phyloP scores from a whole-genome alignment of 2,113 vertebrate genomes.

The Tachuris rubrigastra region DNA sequence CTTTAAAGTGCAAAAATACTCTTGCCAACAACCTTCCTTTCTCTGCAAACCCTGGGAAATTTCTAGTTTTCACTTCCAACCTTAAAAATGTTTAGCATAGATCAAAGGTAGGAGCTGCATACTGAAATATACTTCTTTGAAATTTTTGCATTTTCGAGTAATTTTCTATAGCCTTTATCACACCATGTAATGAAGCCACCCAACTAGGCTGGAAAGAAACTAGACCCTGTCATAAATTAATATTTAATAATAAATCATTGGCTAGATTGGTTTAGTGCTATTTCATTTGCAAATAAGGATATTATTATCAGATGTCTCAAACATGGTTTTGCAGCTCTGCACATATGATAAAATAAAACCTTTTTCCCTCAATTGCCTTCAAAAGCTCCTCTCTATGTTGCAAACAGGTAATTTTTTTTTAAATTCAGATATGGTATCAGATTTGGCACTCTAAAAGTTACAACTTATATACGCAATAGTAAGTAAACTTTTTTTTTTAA shows the following conservation, averaged over 20 bases:
- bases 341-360: background rate
- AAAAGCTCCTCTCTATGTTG: background rate
- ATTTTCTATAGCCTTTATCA: background rate
- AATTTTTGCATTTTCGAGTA: background rate
- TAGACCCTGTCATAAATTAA: conserved; percentile 12
- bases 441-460: background rate
- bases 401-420: conserved; percentile 26
- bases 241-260: background rate
- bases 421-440: background rate
- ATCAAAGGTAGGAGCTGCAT: background rate
- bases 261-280: background rate
- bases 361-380: background rate
- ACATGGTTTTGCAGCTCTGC: background rate
- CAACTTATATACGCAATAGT: background rate
- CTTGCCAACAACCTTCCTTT: background rate
- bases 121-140: background rate
- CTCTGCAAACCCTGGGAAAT: background rate
- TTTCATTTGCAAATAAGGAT: conserved; percentile 39
- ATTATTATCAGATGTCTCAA: background rate
- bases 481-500: conserved; percentile 8
- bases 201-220: background rate
- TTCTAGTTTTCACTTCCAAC: background rate
- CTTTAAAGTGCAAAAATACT: background rate
- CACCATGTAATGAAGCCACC: background rate
- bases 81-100: background rate